Evolutionary conservation across 2,113 vertebrate species (phyloP).

Genomic region (Odontesthes bonariensis): DNA sequence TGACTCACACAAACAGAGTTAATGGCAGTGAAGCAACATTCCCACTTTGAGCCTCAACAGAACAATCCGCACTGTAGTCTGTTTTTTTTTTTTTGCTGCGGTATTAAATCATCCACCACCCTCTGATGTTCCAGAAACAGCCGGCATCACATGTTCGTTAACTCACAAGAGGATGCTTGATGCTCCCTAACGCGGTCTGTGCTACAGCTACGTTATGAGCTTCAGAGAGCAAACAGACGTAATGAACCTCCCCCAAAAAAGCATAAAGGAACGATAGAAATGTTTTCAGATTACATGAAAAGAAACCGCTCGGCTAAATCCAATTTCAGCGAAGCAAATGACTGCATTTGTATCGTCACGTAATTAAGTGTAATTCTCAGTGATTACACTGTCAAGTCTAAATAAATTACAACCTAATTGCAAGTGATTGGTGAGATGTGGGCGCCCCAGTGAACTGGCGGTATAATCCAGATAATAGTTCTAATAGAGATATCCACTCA

Average conservation of each 20-base stretch:
- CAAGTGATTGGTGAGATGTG: constrained; percentile 7
- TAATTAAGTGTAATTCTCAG: constrained; percentile 52
- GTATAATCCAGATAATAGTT: not conserved
- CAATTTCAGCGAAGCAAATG: constrained; percentile 47
- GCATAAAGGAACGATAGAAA: constrained; percentile 1
- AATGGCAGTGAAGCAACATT: not conserved
- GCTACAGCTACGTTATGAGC: constrained; percentile 15
- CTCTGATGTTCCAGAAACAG: constrained; percentile 7
- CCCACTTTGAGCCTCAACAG: not conserved
- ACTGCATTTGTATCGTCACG: constrained; percentile 23
- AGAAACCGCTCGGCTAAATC: constrained; percentile 36
- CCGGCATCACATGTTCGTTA: constrained; percentile 13
- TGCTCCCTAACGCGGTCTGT: constrained; percentile 5
- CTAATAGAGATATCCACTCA: not conserved
- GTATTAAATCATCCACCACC: not conserved
- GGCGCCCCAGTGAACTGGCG: not conserved
- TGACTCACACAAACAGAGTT: not conserved
- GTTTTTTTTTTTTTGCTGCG: not conserved
- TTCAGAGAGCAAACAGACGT: constrained; percentile 17
- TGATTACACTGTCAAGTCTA: constrained; percentile 38
- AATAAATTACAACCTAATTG: constrained; percentile 53
- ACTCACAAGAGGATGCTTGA: not conserved
- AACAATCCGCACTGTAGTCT: not conserved
- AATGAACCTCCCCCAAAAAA: constrained; percentile 8
- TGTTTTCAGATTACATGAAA: constrained; percentile 23